Conservation (phyloP, 2,113 vertebrate species). For the Ophthalmolycus amberensis region DNA sequence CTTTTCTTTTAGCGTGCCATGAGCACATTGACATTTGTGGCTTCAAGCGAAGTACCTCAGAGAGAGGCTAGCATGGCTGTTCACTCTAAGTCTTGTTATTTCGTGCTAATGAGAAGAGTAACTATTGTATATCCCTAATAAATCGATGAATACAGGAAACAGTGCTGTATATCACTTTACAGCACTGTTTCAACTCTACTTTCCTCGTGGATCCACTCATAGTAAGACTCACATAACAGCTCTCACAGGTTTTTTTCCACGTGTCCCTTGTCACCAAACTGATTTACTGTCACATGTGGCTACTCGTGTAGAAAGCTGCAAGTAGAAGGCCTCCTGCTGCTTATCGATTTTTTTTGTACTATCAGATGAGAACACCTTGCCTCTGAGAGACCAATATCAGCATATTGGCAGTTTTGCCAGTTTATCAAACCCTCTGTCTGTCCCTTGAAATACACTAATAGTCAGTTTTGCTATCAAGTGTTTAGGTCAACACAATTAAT, state of each 20-base stretch:
- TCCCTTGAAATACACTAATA: slow-evolving; percentile 2
- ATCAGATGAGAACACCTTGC: neutral
- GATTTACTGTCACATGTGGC: neutral
- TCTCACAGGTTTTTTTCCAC: neutral
- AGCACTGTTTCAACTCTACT: neutral
- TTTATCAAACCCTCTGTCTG: neutral
- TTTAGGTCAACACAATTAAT: neutral
- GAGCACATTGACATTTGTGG: neutral
- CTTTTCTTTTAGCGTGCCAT: neutral
- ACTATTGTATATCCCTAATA: neutral
- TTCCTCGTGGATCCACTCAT: neutral
- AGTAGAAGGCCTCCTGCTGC: neutral
- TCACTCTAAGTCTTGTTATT: neutral
- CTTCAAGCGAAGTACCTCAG: neutral
- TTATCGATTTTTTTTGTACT: neutral
- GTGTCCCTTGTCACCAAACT: neutral
- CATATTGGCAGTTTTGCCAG: neutral
- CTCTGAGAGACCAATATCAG: neutral
- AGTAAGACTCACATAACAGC: neutral
- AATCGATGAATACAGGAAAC: neutral
- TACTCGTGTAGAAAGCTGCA: neutral
- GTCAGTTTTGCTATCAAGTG: neutral
- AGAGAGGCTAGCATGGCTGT: neutral
- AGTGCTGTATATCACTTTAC: neutral
- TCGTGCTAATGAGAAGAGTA: neutral